Evolutionary conservation across 2,888 invertebrate genomes (phyloP).

Genomic region (Trachelus tabidus): DNA sequence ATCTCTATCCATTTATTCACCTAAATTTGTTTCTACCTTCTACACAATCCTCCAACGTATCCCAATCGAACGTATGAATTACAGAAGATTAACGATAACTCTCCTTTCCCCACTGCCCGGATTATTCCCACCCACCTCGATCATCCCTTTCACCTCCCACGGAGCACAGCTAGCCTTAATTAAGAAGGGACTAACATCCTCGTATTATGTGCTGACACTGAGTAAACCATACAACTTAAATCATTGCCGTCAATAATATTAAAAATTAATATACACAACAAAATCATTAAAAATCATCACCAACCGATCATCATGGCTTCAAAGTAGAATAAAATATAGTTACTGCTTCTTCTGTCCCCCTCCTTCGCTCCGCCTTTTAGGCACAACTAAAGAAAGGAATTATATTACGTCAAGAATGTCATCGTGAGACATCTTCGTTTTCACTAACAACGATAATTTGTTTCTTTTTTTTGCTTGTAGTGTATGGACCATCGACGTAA

Average conservation of each 20-base stretch:
- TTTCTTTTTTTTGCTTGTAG: slow-evolving; percentile 48
- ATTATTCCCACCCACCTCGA: slow-evolving; percentile 42
- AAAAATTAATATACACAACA: slow-evolving; percentile 60
- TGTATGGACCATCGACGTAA: slow-evolving; percentile 63
- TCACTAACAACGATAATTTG: slow-evolving; percentile 61
- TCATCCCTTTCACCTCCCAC: slow-evolving; percentile 50
- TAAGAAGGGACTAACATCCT: slow-evolving; percentile 61
- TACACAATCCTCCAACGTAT: background rate
- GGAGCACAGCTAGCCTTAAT: slow-evolving; percentile 58
- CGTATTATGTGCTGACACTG: slow-evolving; percentile 63
- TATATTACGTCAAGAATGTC: slow-evolving; percentile 54
- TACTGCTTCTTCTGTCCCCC: slow-evolving; percentile 21
- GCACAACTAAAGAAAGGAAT: slow-evolving; percentile 55
- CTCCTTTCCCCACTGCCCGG: background rate
- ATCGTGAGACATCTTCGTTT: slow-evolving; percentile 46
- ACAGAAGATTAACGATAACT: background rate
- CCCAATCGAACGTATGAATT: background rate
- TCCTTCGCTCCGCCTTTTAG: slow-evolving; percentile 37
- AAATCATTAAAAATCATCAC: slow-evolving; percentile 56
- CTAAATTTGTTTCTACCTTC: background rate
- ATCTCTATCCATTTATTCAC: background rate
- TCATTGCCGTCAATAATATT: slow-evolving; percentile 41
- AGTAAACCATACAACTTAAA: slow-evolving; percentile 62
- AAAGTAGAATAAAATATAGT: slow-evolving; percentile 47
- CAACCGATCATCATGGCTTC: slow-evolving; percentile 46